phyloP scores from a whole-genome alignment of 2,113 vertebrate genomes.

The Empidonax traillii region DNA sequence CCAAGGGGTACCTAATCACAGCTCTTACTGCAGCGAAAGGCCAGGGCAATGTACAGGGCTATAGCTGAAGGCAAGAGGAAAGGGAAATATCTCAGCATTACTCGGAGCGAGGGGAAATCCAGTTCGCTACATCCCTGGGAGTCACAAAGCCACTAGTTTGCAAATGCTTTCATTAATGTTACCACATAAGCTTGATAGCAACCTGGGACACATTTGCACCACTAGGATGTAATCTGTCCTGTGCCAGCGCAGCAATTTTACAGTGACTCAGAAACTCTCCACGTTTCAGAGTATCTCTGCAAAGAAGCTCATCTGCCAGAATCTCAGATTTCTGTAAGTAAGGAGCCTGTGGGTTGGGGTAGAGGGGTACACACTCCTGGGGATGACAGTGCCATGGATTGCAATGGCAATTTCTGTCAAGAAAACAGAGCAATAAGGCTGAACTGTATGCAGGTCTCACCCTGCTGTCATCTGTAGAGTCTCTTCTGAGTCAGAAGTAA shows the following conservation, averaged over 20 bases:
- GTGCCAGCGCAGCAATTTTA: not conserved
- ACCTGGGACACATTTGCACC: not conserved
- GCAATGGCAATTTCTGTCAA: not conserved
- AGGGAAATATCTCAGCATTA: not conserved
- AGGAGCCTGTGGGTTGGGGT: not conserved
- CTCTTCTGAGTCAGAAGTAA: not conserved
- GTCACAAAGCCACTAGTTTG: not conserved
- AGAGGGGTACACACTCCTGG: not conserved
- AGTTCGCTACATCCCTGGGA: not conserved
- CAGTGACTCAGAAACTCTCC: not conserved
- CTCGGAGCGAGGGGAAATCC: fast-evolving
- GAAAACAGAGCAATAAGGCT: not conserved
- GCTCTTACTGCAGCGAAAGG: not conserved
- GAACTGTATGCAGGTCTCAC: not conserved
- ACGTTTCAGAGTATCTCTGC: not conserved
- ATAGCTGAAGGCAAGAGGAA: not conserved
- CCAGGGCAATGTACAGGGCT: not conserved
- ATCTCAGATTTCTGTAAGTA: fast-evolving
- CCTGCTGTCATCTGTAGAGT: not conserved
- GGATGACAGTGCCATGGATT: not conserved
- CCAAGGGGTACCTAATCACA: not conserved
- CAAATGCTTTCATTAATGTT: not conserved
- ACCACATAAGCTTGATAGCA: not conserved
- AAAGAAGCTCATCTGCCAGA: not conserved
- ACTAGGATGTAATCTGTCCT: not conserved